A percentile compares a stretch with the other conserved stretches of the same genome.
These are phyloP conservation scores for Pelecanoides urinatrix DNA, from an alignment of 2,113 vertebrate species.

Conservation along the genomic window DNA sequence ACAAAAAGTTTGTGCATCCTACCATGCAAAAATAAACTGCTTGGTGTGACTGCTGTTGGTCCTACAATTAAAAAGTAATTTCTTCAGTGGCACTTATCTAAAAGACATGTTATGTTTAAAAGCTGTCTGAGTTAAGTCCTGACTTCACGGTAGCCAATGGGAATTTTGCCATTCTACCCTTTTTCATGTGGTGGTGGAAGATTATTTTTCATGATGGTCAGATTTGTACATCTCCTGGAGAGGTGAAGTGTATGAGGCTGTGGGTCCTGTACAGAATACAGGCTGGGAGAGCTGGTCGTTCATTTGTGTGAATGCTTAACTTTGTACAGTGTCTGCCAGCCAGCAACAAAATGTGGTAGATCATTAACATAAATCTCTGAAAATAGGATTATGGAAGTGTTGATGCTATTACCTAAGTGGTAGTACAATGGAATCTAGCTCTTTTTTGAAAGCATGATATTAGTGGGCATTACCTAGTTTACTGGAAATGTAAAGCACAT, in stretches of 20 bases:
- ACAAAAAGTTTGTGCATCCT: not conserved
- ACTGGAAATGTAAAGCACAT: not conserved
- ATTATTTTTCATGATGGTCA: not conserved
- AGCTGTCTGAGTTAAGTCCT: not conserved
- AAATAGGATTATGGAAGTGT: constrained; percentile 47
- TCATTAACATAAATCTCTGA: constrained; percentile 42
- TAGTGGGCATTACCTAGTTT: not conserved
- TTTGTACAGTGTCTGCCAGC: not conserved
- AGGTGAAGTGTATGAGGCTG: not conserved
- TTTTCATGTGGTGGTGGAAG: not conserved
- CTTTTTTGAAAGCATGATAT: not conserved
- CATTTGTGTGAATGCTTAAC: not conserved
- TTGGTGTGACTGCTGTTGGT: not conserved
- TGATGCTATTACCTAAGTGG: constrained; percentile 23
- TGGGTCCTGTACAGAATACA: not conserved
- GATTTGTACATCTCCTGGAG: not conserved
- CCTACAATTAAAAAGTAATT: not conserved
- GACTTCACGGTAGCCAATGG: not conserved
- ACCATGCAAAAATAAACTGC: not conserved
- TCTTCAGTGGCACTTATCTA: not conserved
- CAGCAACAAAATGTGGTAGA: constrained; percentile 16
- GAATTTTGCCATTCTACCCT: not conserved
- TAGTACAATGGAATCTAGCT: constrained; percentile 17
- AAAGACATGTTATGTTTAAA: not conserved
- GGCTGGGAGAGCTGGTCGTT: not conserved